Conservation (phyloP, 1,140 invertebrate genomes). For the Littorina saxatilis region DNA sequence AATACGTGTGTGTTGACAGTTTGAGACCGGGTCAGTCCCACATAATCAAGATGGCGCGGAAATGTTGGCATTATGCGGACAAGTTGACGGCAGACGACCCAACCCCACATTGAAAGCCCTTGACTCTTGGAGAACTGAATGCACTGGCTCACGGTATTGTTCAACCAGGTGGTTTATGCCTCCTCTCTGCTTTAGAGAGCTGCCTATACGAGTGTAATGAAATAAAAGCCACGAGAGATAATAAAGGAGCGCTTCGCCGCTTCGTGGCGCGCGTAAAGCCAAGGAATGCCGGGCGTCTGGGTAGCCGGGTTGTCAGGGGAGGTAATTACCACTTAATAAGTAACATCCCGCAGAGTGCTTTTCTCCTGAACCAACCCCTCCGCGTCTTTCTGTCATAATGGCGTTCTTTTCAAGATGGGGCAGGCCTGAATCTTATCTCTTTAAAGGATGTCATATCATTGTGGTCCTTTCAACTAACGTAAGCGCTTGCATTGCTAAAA, state of each 20-base stretch:
- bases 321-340: constrained; percentile 30
- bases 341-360: not conserved
- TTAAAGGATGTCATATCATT: constrained; percentile 16
- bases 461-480: not conserved
- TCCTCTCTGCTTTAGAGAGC: too few species aligned
- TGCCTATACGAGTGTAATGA: not conserved
- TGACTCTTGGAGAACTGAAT: too few species aligned
- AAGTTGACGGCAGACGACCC: too few species aligned
- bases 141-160: too few species aligned
- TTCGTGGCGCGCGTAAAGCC: not conserved
- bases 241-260: not conserved
- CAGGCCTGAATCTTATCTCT: not conserved
- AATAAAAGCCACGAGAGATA: not conserved
- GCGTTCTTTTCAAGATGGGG: not conserved
- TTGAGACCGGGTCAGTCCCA: too few species aligned
- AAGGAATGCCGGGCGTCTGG: not conserved
- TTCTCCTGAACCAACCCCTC: not conserved
- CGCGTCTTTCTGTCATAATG: not conserved
- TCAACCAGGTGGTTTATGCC: too few species aligned
- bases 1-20: too few species aligned
- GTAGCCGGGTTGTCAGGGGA: constrained; percentile 8
- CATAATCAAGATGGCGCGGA: too few species aligned
- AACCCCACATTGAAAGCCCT: not conserved
- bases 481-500: constrained; percentile 7
- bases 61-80: too few species aligned